phyloP scores from a whole-genome alignment of 2,797 vertebrate genomes.

The Agapornis canus region DNA sequence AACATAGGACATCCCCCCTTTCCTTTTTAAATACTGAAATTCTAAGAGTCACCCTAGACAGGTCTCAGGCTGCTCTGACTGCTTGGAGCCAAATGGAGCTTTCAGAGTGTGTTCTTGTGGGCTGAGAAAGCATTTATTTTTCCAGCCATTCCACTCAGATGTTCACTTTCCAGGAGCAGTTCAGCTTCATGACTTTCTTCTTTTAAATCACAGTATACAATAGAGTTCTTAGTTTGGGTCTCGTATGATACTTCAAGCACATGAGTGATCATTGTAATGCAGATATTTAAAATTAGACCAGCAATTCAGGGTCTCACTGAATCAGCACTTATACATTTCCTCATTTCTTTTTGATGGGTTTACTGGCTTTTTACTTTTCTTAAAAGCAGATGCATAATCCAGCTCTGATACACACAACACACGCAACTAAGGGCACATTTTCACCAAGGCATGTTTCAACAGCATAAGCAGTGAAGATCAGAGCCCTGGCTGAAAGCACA shows the following conservation, averaged over 20 bases:
- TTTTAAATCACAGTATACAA: neutral
- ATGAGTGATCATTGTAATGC: neutral
- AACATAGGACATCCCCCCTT: constrained; percentile 46
- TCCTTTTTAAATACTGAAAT: constrained; percentile 19
- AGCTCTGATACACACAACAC: neutral
- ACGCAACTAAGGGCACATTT: neutral
- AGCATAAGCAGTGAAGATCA: neutral
- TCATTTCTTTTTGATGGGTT: neutral
- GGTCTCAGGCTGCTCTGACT: constrained; percentile 6
- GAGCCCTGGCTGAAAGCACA: neutral
- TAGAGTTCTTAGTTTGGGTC: neutral
- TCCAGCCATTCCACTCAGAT: neutral
- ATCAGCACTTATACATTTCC: neutral
- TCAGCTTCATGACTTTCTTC: neutral
- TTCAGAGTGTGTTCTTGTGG: neutral
- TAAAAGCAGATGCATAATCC: neutral
- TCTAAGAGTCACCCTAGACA: neutral
- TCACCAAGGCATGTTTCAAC: neutral
- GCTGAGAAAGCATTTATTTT: constrained; percentile 15
- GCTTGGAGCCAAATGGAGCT: neutral
- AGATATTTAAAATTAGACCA: neutral
- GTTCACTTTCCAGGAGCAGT: neutral
- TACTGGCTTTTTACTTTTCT: neutral
- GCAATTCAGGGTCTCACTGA: neutral
- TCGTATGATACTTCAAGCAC: neutral